Base-by-base conservation (phyloP, 2,888 invertebrate genomes). In the Heliconius sara region DNA sequence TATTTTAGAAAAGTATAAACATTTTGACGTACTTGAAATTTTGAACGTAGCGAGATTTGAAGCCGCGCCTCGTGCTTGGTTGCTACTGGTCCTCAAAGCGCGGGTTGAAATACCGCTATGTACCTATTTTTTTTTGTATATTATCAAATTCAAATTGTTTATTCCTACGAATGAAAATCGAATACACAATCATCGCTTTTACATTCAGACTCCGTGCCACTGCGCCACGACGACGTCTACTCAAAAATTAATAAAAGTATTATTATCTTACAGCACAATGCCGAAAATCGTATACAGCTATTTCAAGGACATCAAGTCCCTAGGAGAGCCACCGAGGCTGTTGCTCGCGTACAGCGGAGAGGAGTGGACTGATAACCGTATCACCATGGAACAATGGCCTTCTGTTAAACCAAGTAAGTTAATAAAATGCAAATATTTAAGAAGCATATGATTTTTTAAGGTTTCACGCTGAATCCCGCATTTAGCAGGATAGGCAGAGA, bases 291-390 rank as follows among this genome's bases (percentile, higher is more conserved):
- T 96, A 83, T 87, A 96, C 68, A 92, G 93, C 68, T 97, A 97
- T 86, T 97, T 97, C 95, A 76, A 88, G 96, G 63, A 96, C 95
- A 88, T 97, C 96, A 10, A 89, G 67, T 68, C 67, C 5, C 70
- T 97, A 43, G 97, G 94, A 0, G 97, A 97, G 86, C 94, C 96
- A 13, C 92, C 95, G 71, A 93, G 97, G 25, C 93, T 96, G 84
- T 90, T 97, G 63, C 88, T 97, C 79, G 93, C 96, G 6, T 97
- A 97, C 84, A 96, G 96, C 6, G 95, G 94, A 60, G 89, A 96
- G 68, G 95, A 96, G 70, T 97, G 96, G 83, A 96, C 96, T 85
- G 97, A 97, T 88, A 87, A 89, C 72, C 94, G 97, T 34, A 84
- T 96, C 12, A 76, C 91, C 0, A 5, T 79, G 0, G 94, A 94